Evolutionary conservation across 2,113 vertebrate genomes (phyloP).

Genomic region (Rana temporaria): DNA sequence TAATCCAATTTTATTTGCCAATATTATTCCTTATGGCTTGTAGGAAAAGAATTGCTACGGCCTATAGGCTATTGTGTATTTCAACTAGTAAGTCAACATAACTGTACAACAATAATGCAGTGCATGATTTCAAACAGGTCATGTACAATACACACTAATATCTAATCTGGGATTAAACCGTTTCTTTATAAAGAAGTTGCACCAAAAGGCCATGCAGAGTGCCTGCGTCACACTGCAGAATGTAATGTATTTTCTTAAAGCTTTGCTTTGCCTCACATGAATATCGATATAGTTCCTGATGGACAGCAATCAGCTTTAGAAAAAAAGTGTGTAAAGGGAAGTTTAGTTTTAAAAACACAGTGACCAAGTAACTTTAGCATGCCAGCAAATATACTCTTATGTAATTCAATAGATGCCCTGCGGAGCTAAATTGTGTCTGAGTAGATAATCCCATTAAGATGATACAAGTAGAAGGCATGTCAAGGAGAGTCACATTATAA

Average conservation of each 20-base stretch:
- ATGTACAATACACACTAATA: slow-evolving; percentile 37
- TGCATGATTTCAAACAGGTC: slow-evolving; percentile 13
- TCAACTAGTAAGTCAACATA: neutral
- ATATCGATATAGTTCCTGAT: neutral
- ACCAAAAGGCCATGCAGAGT: slow-evolving; percentile 3
- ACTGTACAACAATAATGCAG: neutral
- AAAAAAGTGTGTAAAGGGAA: neutral
- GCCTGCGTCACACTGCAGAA: neutral
- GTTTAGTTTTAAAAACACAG: neutral
- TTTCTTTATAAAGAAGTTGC: slow-evolving; percentile 7
- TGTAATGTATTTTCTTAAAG: neutral
- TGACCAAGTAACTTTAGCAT: neutral
- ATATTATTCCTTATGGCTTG: too few species aligned
- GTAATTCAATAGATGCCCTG: neutral
- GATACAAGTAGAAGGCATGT: slow-evolving; percentile 26
- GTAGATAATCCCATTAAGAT: slow-evolving; percentile 40
- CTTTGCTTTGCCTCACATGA: neutral
- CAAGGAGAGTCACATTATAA: neutral
- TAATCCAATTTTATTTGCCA: too few species aligned
- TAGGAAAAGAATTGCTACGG: too few species aligned
- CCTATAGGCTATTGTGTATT: neutral
- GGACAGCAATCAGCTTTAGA: neutral
- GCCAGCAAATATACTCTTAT: neutral
- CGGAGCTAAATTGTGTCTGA: slow-evolving; percentile 14
- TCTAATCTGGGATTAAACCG: slow-evolving; percentile 43